A percentile compares a stretch with the other conserved stretches of the same genome.
phyloP scores from a whole-genome alignment of 2,888 invertebrate species.

The Drosophila mimetica region DNA sequence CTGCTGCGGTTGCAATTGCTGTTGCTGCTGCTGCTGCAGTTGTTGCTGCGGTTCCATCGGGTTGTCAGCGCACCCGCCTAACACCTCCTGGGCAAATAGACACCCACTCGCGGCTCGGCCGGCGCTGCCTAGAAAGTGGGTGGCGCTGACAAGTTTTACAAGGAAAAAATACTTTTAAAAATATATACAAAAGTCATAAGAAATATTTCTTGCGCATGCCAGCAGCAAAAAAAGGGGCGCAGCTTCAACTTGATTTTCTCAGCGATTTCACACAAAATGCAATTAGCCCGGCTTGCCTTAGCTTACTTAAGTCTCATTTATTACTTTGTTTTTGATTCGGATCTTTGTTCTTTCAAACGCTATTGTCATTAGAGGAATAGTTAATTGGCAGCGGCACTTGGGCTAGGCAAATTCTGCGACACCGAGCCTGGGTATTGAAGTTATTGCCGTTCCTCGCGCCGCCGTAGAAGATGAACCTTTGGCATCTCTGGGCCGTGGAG shows the following conservation, averaged over 20 bases:
- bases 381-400: not conserved
- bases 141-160: constrained; percentile 71
- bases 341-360: constrained; percentile 21
- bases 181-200: constrained; percentile 23
- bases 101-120: constrained; percentile 26
- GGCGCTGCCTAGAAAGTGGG: constrained; percentile 65
- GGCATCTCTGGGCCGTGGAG: constrained; percentile 8
- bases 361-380: not conserved
- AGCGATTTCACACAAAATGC: constrained; percentile 47
- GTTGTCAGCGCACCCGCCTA: constrained; percentile 66
- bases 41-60: constrained; percentile 29
- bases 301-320: constrained; percentile 28
- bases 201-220: constrained; percentile 55
- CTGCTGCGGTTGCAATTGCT: constrained; percentile 30
- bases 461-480: constrained; percentile 31
- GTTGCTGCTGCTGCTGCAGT: constrained; percentile 43
- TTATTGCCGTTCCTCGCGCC: constrained; percentile 33
- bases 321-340: constrained; percentile 15
- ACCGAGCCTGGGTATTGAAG: constrained; percentile 16
- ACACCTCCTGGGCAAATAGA: constrained; percentile 52
- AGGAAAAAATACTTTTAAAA: constrained; percentile 15
- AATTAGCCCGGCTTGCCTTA: constrained; percentile 42
- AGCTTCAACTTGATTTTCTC: constrained; percentile 56
- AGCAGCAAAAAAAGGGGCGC: constrained; percentile 61
- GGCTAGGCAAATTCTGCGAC: constrained; percentile 11